Conservation (phyloP, 2,797 vertebrate genomes). For the Chrysocyon brachyurus region DNA sequence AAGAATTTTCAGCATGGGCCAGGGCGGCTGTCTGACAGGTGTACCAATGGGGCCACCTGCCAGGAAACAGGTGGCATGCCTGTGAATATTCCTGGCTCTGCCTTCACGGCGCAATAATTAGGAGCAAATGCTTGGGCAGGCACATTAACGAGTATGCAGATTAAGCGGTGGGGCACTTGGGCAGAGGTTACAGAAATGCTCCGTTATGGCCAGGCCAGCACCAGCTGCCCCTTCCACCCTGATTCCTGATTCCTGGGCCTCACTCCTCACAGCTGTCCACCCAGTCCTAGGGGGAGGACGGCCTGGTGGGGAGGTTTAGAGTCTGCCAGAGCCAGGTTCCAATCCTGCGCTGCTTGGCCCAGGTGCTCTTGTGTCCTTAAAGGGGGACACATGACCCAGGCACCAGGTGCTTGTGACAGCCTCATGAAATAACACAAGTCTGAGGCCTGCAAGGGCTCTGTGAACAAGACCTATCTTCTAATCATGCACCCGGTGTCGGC, state of each 20-base stretch:
- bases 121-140: constrained; percentile 74
- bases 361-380: too few relatives aligned
- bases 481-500: not conserved
- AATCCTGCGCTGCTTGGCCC: not conserved
- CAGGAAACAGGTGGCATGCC: constrained; percentile 63
- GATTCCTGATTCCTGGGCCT: too few relatives aligned
- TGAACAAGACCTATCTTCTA: not conserved
- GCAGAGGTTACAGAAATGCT: constrained; percentile 70
- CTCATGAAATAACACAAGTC: not conserved
- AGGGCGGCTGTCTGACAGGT: constrained; percentile 13
- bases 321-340: not conserved
- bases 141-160: constrained; percentile 77
- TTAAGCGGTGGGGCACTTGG: constrained; percentile 55
- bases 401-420: not conserved
- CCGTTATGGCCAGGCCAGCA: not conserved
- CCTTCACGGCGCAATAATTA: constrained; percentile 63
- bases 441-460: not conserved
- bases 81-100: constrained; percentile 70
- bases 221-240: not conserved
- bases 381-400: too few relatives aligned
- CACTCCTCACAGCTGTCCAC: not conserved
- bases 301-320: not conserved
- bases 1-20: not conserved
- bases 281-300: not conserved
- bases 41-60: constrained; percentile 49